Base-by-base conservation (phyloP, 2,113 vertebrate species). In the Murina feae region DNA sequence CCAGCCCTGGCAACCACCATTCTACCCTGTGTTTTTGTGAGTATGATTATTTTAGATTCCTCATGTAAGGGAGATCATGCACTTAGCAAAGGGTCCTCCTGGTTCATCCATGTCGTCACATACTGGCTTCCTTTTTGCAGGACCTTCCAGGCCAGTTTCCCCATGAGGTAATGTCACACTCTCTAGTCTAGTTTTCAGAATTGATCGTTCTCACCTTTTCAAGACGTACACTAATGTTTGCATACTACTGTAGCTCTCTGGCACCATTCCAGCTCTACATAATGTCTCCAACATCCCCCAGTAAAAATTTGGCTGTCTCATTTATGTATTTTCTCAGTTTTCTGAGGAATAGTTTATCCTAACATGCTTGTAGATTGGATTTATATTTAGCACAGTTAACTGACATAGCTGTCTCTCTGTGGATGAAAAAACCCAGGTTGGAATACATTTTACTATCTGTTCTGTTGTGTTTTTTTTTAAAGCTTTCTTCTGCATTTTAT, bases 31-130 rank as follows among this genome's bases (percentile, higher is more conserved):
- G 60, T 75, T 47, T 30, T 60, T 68, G 10, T 10, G 72, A 37
- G 47, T 25, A 21, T 76, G 30, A 18, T 74, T 75, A 6, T 84
- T 28, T 85, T 35, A 20, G 20, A 35, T 35, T 55, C 37, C 60
- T 68, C 5, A 1, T 0, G 2, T 12, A 42, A n/a, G 71, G 25
- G 30, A 51, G n/a, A 7, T 47, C 37, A 11, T 23, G 47, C 17
- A 9, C 74, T 39, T 4, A 13, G 16, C 6, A 13, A 0, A 7
- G 47, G 3, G 37, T 21, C 10, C 37, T 42, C 17, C 0, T 0
- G 47, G 42, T 18, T 35, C 23, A 20, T 23, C 39, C 0, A 1
- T 4, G 39, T 8, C 18, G 32, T 78, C 72, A 47, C 16, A 6
- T 0, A 18, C 0, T 9, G 44, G 30, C 16, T 79, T 65, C 25